Evolutionary conservation across 2,113 vertebrate species (phyloP), one percentile per base, ranked within the genome.

Genomic region (Xenus cinereus): DNA sequence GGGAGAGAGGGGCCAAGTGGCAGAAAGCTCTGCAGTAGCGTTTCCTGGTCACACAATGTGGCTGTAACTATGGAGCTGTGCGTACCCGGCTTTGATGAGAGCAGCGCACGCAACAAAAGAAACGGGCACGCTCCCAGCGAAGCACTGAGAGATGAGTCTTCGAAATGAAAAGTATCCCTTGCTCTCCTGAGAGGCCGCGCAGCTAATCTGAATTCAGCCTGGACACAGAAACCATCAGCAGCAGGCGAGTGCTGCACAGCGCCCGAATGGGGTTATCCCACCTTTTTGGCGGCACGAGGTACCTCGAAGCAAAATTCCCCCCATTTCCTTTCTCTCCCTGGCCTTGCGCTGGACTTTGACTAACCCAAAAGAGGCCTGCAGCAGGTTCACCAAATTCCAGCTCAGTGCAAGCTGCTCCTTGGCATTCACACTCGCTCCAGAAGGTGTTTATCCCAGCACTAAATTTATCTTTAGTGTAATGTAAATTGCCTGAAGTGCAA

Each of bases 401-500:
- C 28, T 90, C 9, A 1, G 13, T 79, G 73, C 60, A 84, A 19
- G 1, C 54, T 84, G 53, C 56, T 92, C 46, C 57, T 89, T 90
- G 74, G 32, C 21, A 35, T 89, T 92, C 53, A 7, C 4, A 2
- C 30, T 28, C 53, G 33, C 3, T 90, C 69, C 50, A 84, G 86
- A 84, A 93, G 68, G 76, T 79, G 45, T 87, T 96, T 95, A 82
- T 92, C 50, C 48, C 89, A 82, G 56, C 32, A 41, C 57, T 79
- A 69, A 37, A 84, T 81, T 89, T 89, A 81, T 84, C 89, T 79
- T 48, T n/a, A 66, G 83, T 90, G 69, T 59, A 78, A 82, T 64
- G 73, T 87, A 84, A 93, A 89, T 71, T 92, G 77, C 57, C 35
- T 93, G 89, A 92, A 78, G 69, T 72, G 77, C 68, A 89, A 84